Conservation (phyloP, 2,113 vertebrate species). For the Pterocles gutturalis region DNA sequence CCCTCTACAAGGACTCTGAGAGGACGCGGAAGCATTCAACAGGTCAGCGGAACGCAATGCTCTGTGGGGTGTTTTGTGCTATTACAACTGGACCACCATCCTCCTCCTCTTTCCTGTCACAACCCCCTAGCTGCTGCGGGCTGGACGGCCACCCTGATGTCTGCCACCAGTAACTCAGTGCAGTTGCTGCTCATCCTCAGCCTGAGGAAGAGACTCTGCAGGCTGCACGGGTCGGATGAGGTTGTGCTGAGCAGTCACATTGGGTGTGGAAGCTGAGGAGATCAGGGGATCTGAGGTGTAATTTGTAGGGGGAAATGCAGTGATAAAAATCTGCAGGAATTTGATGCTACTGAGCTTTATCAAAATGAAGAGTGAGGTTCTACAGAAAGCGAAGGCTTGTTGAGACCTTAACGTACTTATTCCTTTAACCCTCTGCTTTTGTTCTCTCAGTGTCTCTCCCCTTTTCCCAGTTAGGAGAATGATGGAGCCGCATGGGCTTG, state of each 20-base stretch:
- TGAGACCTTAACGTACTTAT: background rate
- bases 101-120: background rate
- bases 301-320: background rate
- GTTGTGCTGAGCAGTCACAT: background rate
- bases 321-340: background rate
- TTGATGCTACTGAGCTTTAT: background rate
- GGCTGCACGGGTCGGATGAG: fast-evolving
- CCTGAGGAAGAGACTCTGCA: background rate
- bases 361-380: background rate
- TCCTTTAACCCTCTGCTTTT: background rate
- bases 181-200: background rate
- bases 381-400: background rate
- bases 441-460: background rate
- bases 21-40: slow-evolving; percentile 90
- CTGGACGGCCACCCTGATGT: background rate
- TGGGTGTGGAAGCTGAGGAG: background rate
- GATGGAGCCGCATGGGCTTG: background rate
- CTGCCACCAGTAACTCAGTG: background rate
- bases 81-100: background rate
- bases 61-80: fast-evolving
- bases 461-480: background rate
- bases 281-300: background rate
- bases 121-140: background rate
- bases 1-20: slow-evolving; percentile 86
- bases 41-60: slow-evolving; percentile 61